These are phyloP conservation scores for Dicyrtoma fusca DNA, from an alignment of 2,888 invertebrate genomes.

Conservation along the genomic window DNA sequence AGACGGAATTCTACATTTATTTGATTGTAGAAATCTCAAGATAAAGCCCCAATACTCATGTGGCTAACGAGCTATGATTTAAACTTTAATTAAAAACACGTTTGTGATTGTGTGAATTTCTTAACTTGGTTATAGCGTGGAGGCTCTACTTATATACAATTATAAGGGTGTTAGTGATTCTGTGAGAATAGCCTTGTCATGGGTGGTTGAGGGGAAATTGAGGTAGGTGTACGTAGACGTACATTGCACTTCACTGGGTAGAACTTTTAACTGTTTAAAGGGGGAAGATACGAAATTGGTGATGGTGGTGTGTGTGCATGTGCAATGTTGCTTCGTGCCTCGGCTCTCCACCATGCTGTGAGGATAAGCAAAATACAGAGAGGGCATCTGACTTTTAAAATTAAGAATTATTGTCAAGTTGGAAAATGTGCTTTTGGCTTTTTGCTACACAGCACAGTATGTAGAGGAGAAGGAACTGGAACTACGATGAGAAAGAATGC, in stretches of 20 bases:
- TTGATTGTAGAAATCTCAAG: no score
- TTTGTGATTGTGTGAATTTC: conserved; percentile 32
- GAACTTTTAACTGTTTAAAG: background rate
- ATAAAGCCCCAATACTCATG: background rate
- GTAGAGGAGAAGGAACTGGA: no score
- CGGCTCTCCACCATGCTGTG: background rate
- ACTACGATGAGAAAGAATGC: background rate
- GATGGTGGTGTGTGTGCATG: conserved; percentile 1
- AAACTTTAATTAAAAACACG: conserved; percentile 36
- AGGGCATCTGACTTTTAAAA: background rate
- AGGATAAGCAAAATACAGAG: background rate
- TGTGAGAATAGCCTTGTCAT: background rate
- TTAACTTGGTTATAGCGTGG: background rate
- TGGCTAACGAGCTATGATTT: conserved; percentile 34
- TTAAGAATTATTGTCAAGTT: background rate
- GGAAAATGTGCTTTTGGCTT: conserved; percentile 1
- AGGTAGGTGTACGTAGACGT: background rate
- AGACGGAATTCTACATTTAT: conserved; percentile 3
- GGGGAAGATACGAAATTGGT: conserved; percentile 7
- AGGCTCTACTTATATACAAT: no score
- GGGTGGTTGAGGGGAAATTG: background rate
- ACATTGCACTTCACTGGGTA: no score
- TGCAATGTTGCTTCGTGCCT: background rate
- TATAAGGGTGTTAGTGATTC: background rate
- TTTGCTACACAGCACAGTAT: no score